A percentile compares a stretch with the other conserved stretches of the same genome.
phyloP scores from a whole-genome alignment of 2,113 vertebrate species.

The Galemys pyrenaicus region DNA sequence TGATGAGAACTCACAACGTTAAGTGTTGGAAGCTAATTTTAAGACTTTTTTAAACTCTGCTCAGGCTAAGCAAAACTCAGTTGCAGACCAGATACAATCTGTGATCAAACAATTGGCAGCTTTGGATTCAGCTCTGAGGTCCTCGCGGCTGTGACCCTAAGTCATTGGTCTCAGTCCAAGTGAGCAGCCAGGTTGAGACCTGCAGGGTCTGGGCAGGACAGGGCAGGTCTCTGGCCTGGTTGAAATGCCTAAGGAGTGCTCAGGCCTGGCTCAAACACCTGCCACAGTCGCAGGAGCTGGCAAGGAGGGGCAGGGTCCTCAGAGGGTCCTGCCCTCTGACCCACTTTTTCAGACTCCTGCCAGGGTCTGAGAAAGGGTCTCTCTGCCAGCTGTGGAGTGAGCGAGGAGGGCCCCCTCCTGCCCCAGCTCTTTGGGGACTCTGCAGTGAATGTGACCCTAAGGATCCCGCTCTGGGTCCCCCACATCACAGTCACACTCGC shows the following conservation, averaged over 20 bases:
- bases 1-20: neutral
- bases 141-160: neutral
- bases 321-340: fast-evolving
- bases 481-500: neutral
- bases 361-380: too few species aligned
- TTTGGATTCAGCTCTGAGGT: neutral
- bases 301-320: too few species aligned
- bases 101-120: neutral
- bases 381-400: neutral
- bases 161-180: neutral
- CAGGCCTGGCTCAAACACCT: neutral
- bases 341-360: neutral
- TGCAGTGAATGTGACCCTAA: neutral
- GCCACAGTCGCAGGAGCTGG: neutral
- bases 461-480: too few species aligned
- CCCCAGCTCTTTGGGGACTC: neutral
- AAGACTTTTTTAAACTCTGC: neutral
- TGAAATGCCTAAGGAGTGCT: neutral
- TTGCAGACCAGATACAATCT: neutral
- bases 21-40: neutral
- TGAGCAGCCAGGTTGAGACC: neutral
- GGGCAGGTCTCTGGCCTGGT: neutral
- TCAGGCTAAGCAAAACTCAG: neutral
- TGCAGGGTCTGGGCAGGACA: neutral
- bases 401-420: neutral